Evolutionary conservation across 2,113 vertebrate species (phyloP), one percentile per base, ranked within the genome.

Genomic region (Tetrax tetrax): DNA sequence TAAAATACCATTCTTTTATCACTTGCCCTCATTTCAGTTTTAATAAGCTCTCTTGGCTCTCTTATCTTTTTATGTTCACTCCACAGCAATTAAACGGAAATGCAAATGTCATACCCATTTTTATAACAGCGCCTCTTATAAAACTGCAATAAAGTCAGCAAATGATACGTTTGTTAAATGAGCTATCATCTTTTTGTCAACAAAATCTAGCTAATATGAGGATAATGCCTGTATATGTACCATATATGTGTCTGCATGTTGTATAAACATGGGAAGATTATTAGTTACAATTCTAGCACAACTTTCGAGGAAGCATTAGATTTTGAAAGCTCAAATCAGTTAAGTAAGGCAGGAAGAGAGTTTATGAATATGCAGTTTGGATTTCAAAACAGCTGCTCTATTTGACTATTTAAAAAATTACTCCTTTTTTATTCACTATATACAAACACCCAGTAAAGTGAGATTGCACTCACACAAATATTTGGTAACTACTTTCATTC

Each of bases 21-120:
- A 91, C 93, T 98, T 98, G 94, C 93, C 97, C 97, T 98, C 96
- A 95, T 98, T 98, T 97, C 90, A 97, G 95, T 96, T 98, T 97
- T 98, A 98, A 98, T 98, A 98, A 98, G 93, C 95, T 98, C 96
- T 98, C 97, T 96, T 97, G 96, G 95, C 95, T 98, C 96, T 95
- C 94, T 97, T 97, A 98, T 97, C 96, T 96, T 98, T 98, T 97
- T 96, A 97, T 97, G 95, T 97, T 98, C 95, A 96, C 94, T 98
- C 81, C 88, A 97, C 91, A 97, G 96, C 96, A 98, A 98, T 98
- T 98, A 98, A 98, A 97, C 45, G 97, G 92, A 97, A 97, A 98
- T 97, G 97, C 92, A 98, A 98, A 98, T 98, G 89, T 45, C 93
- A 97, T 96, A 95, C 68, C 60, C 95, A 94, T 83, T 97, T 97